Evolutionary conservation across 2,797 vertebrate genomes (phyloP), one percentile per base, ranked within the genome.

Genomic region (Cirrhinus molitorella): DNA sequence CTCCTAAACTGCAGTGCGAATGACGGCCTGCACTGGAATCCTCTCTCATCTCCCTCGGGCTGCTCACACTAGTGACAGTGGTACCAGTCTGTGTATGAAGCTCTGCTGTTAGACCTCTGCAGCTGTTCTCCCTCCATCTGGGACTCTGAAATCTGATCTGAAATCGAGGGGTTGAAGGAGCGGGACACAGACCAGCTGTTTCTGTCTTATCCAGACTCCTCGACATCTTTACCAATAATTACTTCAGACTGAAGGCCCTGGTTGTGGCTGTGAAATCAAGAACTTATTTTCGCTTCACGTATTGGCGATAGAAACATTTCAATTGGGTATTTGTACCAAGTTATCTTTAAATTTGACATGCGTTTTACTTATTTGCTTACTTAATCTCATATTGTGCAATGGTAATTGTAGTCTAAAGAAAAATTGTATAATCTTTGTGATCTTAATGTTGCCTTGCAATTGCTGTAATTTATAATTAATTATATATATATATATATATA

Each of bases 81-180:
- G 37, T 86, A 76, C 84, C 88, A 89, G 83, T 65, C 65, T 66
- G 84, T 89, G 90, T 85, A 71, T 79, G 57, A 80, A 43, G 76
- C 70, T 55, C 67, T n/a, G 45, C 77, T 37, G 61, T 73, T 65
- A 81, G 85, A 43, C 53, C 21, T 40, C 78, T 71, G 90, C 89
- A 91, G 91, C 91, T 93, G 90, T 71, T 83, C 89, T 81, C 70
- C 83, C 88, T 93, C 89, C 84, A 90, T 92, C 89, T 92, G 91
- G 53, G 86, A 86, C 74, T 66, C 85, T 91, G 92, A 91, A 93
- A 95, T 92, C 88, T 91, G 91, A 94, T 85, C 89, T 89, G 89
- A 90, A 92, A 93, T 86, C 16, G 85, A 77, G 78, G 78, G 78
- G 77, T 91, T 92, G 91, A 91, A 80, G 87, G 25, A 76, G 57